Evolutionary conservation across 1,140 invertebrate species (phyloP).

Genomic region (Formica exsecta): DNA sequence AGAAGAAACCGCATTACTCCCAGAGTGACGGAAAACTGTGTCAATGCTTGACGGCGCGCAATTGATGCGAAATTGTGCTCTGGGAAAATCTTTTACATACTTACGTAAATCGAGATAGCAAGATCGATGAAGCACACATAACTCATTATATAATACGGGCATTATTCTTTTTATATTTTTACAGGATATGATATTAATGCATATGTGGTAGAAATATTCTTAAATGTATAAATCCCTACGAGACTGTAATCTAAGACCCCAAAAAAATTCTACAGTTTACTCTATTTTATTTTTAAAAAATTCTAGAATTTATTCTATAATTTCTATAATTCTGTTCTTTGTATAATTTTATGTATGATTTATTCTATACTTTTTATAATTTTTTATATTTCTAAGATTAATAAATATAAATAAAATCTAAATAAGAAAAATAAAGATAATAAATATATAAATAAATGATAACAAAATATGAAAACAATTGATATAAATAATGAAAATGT

Average conservation of each 20-base stretch:
- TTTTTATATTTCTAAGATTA: neutral
- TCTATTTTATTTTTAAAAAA: neutral
- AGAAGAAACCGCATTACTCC: neutral
- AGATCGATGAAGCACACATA: constrained; percentile 10
- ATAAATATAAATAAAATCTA: neutral
- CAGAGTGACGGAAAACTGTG: constrained; percentile 52
- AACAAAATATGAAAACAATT: neutral
- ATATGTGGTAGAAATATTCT: neutral
- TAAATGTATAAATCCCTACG: neutral
- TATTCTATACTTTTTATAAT: too few relatives aligned
- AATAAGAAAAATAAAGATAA: too few relatives aligned
- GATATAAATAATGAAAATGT: neutral
- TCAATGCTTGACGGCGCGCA: constrained; percentile 51
- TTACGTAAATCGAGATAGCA: constrained; percentile 24
- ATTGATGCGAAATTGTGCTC: constrained; percentile 7
- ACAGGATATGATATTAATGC: neutral
- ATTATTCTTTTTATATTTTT: neutral
- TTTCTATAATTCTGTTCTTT: neutral
- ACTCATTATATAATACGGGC: neutral
- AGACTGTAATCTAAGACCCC: neutral
- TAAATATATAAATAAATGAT: neutral
- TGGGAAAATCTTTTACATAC: constrained; percentile 35
- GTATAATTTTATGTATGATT: too few relatives aligned
- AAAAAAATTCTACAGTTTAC: neutral
- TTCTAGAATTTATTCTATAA: neutral